Evolutionary conservation across 2,113 vertebrate genomes (phyloP).

Genomic region (Ondatra zibethicus): DNA sequence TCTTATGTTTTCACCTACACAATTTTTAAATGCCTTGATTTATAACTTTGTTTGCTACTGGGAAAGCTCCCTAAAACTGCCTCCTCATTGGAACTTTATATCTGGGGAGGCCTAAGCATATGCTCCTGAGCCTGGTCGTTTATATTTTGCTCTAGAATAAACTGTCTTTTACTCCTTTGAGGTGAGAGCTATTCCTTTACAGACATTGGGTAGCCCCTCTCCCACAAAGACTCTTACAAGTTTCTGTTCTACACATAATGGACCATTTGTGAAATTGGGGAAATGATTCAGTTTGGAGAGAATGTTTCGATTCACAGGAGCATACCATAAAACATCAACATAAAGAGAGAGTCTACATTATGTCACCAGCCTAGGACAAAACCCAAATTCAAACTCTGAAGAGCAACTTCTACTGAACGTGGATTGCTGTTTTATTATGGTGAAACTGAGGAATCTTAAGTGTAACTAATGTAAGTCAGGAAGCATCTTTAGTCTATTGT

Average conservation of each 20-base stretch:
- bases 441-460: not conserved
- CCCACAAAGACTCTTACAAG: not conserved
- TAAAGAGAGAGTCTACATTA: not conserved
- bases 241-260: not conserved
- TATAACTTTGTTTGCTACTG: not conserved
- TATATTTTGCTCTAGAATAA: not conserved
- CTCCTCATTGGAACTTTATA: not conserved
- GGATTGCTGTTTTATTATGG: not conserved
- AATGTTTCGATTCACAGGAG: not conserved
- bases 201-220: not conserved
- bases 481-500: not conserved
- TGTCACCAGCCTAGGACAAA: not conserved
- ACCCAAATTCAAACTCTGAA: not conserved
- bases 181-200: not conserved
- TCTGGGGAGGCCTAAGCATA: not conserved
- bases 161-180: not conserved
- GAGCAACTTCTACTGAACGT: not conserved
- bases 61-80: not conserved
- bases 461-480: not conserved
- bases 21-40: not conserved
- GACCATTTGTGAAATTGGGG: not conserved
- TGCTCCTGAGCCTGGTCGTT: not conserved
- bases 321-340: not conserved
- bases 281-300: not conserved
- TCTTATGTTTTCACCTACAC: not conserved